Evolutionary conservation across 2,888 invertebrate genomes (phyloP), one percentile per base, ranked within the genome.

Genomic region (Himalopsyche tibetana): DNA sequence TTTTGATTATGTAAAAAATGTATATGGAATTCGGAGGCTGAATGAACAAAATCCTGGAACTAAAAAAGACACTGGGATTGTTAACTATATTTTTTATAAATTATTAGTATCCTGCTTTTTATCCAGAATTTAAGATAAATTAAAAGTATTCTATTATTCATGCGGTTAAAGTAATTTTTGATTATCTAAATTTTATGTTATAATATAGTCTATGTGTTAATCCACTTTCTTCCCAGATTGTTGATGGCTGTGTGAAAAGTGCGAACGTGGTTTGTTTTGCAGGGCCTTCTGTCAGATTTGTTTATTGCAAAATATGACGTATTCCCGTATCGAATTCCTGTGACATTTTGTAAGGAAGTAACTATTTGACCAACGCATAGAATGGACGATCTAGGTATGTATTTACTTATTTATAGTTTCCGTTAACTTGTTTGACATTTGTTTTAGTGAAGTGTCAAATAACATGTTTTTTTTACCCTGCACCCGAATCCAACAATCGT

Each of bases 361-460:
- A 45, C 82, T 45, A 40, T 40, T 82, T 42, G 42, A 19, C 42
- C 19, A 55, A 11, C 51, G 36, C n/a, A 9, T 28, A 86, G 4
- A 89, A 93, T 93, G 93, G 93, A 93, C 90, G 93, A 93, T 91
- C 91, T 93, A 89, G 93, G 93, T 93, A 90, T 92, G 93, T 92
- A 80, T 80, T 17, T 42, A 45, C 2, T 28, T 9, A 42, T 45
- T 45, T 51, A 28, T 11, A 40, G 51, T 19, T 80, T 19, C 19
- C 17, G 19, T 42, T 17, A 15, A 42, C 45, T 19, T 80, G 42
- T 4, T 80, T 80, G 80, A 45, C 80, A 80, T 80, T 80, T 80
- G 80, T n/a, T 42, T 28, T 45, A 28, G 9, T 17, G 45, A 45
- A 80, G 36, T 51, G 80, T 80, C 80, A 80, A 40, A 74, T 74